Evolutionary conservation across 1,140 invertebrate species (phyloP).

Genomic region (Luehdorfia chinensis): DNA sequence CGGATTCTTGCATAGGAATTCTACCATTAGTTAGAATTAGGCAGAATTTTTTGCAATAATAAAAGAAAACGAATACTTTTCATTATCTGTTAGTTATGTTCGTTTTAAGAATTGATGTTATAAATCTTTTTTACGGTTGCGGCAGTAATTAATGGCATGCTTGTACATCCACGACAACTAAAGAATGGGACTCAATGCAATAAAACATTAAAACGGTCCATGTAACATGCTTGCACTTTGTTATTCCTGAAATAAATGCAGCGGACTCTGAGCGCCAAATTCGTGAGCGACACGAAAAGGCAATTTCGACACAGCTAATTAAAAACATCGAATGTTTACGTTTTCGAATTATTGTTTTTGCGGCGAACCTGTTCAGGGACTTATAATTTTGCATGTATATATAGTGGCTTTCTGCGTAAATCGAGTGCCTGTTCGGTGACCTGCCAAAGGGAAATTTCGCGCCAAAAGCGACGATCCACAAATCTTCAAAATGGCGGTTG

Average conservation of each 20-base stretch:
- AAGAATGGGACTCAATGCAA: conserved; percentile 56
- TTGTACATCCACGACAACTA: conserved; percentile 42
- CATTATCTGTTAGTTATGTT: conserved; percentile 33
- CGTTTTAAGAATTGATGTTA: conserved; percentile 48
- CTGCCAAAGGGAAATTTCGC: conserved; percentile 47
- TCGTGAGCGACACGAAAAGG: conserved; percentile 43
- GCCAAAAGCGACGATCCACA: conserved; percentile 62
- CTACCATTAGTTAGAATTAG: too few relatives aligned
- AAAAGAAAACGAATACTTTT: conserved; percentile 14
- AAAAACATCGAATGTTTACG: conserved; percentile 29
- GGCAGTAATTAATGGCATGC: conserved; percentile 61
- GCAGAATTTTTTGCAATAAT: too few relatives aligned
- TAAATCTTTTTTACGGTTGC: conserved; percentile 65
- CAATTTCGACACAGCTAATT: conserved; percentile 50
- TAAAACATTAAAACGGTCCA: conserved; percentile 61
- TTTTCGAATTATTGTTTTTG: too few relatives aligned
- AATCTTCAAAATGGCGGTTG: conserved; percentile 63
- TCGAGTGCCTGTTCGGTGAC: too few relatives aligned
- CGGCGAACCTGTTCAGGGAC: too few relatives aligned
- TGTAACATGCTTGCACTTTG: conserved; percentile 52
- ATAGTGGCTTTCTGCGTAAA: too few relatives aligned
- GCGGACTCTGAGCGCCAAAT: conserved; percentile 35
- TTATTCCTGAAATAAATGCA: conserved; percentile 55
- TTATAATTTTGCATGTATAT: too few relatives aligned
- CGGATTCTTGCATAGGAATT: too few relatives aligned